These are phyloP conservation scores for pig (Sus scrofa) DNA, from an alignment of 2,113 vertebrate species.

Conservation along the genomic window DNA sequence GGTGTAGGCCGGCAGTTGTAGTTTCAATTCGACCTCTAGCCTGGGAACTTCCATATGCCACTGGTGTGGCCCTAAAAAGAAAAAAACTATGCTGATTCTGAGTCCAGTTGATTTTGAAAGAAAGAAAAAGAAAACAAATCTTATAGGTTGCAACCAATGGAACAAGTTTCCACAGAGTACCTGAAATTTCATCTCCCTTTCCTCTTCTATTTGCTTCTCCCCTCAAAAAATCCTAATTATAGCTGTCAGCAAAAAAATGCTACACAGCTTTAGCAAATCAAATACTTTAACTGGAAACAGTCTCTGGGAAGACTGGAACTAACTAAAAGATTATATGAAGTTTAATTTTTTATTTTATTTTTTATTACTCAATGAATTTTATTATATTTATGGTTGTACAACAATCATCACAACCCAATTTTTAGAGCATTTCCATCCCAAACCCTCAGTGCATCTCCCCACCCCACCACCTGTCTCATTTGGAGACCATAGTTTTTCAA, in stretches of 20 bases:
- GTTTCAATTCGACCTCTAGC: no score
- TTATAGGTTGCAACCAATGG: slow-evolving; percentile 65
- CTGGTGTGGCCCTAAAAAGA: no score
- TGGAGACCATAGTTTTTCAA: no score
- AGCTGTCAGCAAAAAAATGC: slow-evolving; percentile 75
- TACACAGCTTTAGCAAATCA: slow-evolving; percentile 79
- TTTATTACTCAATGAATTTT: no score
- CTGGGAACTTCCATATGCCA: no score
- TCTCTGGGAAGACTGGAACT: slow-evolving; percentile 77
- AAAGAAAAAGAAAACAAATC: slow-evolving; percentile 52
- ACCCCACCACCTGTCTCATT: no score
- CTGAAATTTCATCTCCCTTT: slow-evolving; percentile 79
- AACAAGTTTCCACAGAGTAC: slow-evolving; percentile 73
- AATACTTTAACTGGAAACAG: slow-evolving; percentile 81
- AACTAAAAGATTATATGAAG: slow-evolving; percentile 85
- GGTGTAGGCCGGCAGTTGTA: no score
- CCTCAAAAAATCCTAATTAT: slow-evolving; percentile 74
- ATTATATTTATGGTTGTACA: no score
- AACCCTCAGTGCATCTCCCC: no score
- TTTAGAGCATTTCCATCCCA: no score
- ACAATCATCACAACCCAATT: no score
- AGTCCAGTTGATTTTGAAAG: slow-evolving; percentile 52
- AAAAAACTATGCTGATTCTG: background rate
- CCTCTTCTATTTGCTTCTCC: slow-evolving; percentile 38
- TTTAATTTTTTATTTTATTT: slow-evolving; percentile 82